phyloP scores from a whole-genome alignment of 2,113 vertebrate genomes.

The Atrichornis clamosus region DNA sequence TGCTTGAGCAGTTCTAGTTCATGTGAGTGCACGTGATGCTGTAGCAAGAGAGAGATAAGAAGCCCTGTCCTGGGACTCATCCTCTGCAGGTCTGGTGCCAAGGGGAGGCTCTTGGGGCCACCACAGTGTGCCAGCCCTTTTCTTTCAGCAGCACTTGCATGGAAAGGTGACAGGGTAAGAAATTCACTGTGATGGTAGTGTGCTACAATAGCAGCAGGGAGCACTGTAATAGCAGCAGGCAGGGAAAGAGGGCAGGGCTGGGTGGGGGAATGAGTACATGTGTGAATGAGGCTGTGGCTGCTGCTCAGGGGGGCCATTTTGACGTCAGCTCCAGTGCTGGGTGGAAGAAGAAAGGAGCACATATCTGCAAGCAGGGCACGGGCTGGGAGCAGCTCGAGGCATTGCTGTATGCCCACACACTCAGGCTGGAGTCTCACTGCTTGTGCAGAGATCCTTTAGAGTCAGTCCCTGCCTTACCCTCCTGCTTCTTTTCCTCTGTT shows the following conservation, averaged over 20 bases:
- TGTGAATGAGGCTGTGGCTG: not conserved
- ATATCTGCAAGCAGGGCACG: not conserved
- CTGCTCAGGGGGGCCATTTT: not conserved
- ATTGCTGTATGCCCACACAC: rapidly evolving
- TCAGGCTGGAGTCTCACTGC: not conserved
- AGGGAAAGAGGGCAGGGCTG: not conserved
- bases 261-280: too few species aligned
- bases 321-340: not conserved
- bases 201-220: not conserved
- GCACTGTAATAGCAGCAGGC: not conserved
- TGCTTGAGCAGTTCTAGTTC: not conserved
- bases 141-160: not conserved
- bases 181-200: not conserved
- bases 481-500: not conserved
- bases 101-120: not conserved
- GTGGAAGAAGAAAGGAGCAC: not conserved
- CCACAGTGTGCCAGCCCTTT: not conserved
- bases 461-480: not conserved
- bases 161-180: not conserved
- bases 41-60: not conserved
- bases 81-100: not conserved
- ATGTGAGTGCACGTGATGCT: not conserved
- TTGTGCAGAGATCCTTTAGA: not conserved
- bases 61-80: not conserved
- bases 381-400: rapidly evolving